Percentiles rank a stretch among this genome's conserved stretches.
Conservation (phyloP, 2,113 vertebrate genomes). For the Mesembrinibis cayennensis region DNA sequence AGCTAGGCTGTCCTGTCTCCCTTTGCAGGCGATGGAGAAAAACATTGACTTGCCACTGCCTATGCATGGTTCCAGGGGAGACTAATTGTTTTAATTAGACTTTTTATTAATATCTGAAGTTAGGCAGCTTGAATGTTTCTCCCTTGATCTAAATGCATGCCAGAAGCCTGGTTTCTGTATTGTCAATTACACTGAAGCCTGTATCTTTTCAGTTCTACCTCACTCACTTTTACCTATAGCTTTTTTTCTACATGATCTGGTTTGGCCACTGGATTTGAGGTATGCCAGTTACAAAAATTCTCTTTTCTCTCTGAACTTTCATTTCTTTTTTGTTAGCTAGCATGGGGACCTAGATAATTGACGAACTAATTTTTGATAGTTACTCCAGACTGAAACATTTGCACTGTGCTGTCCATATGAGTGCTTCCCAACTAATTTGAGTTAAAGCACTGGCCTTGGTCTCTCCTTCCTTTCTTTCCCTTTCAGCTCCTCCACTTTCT, state of each 20-base stretch:
- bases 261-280: neutral
- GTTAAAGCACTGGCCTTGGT: neutral
- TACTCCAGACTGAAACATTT: neutral
- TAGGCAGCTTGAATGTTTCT: neutral
- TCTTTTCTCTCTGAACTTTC: neutral
- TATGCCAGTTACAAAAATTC: neutral
- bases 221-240: neutral
- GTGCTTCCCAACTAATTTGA: neutral
- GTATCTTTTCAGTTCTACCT: neutral
- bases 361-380: neutral
- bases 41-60: neutral
- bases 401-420: neutral
- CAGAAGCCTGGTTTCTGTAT: neutral
- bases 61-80: neutral
- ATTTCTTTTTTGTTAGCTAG: neutral
- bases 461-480: neutral
- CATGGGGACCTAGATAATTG: neutral
- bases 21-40: neutral
- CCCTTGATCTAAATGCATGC: neutral
- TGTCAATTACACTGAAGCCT: neutral
- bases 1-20: neutral
- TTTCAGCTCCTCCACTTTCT: neutral
- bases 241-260: neutral
- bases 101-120: neutral
- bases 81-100: conserved; percentile 26